Percentiles rank a stretch among this genome's conserved stretches.
Evolutionary conservation across 2,113 vertebrate species (phyloP).

Genomic region (Emydocephalus ijimae): DNA sequence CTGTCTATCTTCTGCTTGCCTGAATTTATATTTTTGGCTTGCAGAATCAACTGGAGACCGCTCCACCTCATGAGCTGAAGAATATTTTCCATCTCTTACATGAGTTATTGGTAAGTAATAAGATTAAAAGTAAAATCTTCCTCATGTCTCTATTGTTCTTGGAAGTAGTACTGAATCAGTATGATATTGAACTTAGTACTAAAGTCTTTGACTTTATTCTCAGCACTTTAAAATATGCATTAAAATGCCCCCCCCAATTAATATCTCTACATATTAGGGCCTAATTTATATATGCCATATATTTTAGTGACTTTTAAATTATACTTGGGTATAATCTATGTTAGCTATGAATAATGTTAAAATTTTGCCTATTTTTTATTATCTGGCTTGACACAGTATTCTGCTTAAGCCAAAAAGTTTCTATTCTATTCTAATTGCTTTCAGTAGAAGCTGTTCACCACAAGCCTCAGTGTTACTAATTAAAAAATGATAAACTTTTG

Average conservation of each 20-base stretch:
- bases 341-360: neutral
- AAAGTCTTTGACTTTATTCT: neutral
- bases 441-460: neutral
- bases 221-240: neutral
- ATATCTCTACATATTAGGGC: neutral
- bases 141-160: neutral
- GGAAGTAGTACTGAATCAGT: neutral
- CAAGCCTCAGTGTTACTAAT: neutral
- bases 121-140: neutral
- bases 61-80: conserved; percentile 95
- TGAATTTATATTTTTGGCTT: conserved; percentile 18
- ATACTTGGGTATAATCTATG: neutral
- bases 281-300: neutral
- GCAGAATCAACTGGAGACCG: conserved; percentile 91
- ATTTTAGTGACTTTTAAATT: neutral
- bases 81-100: conserved; percentile 94
- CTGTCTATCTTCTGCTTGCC: accelerated
- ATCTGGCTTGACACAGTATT: neutral
- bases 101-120: conserved; percentile 86
- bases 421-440: neutral
- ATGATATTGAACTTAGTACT: neutral
- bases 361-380: neutral
- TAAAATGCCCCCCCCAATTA: neutral
- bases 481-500: neutral
- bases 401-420: neutral